Evolutionary conservation across 2,888 invertebrate species (phyloP).

Genomic region (Trissonchulus latispiculum): DNA sequence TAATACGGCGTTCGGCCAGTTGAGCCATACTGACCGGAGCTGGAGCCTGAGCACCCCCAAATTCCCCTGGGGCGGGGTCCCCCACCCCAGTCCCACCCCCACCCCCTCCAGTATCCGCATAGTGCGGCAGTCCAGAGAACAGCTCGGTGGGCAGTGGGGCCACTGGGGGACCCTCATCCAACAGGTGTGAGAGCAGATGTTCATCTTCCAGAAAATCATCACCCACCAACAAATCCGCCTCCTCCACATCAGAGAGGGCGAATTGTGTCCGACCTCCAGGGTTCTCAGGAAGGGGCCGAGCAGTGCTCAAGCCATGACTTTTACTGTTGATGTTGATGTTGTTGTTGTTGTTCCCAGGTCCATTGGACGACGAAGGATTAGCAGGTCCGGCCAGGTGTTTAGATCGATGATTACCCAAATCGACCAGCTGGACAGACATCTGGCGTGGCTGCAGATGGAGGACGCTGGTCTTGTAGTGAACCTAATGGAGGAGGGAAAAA

Average conservation of each 20-base stretch:
- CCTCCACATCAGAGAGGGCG: neutral
- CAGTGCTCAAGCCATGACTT: constrained; percentile 23
- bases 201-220: constrained; percentile 18
- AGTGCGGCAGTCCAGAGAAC: constrained; percentile 10
- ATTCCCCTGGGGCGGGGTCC: too few relatives aligned
- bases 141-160: constrained; percentile 24
- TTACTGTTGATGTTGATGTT: too few relatives aligned
- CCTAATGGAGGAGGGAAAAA: too few relatives aligned
- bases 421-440: constrained; percentile 65
- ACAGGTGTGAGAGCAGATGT: neutral
- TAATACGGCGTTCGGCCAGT: neutral
- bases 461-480: constrained; percentile 87
- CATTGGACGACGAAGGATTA: too few relatives aligned
- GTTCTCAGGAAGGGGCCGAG: neutral
- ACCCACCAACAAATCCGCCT: neutral
- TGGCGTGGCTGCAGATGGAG: constrained; percentile 94
- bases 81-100: neutral
- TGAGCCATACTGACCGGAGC: neutral
- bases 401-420: constrained; percentile 25
- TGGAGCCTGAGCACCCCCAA: neutral
- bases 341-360: too few relatives aligned
- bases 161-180: constrained; percentile 21
- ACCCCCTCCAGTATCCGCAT: neutral
- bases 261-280: neutral
- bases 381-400: neutral